Base-by-base conservation (phyloP, 2,113 vertebrate species). In the Macheiramphus alcinus region DNA sequence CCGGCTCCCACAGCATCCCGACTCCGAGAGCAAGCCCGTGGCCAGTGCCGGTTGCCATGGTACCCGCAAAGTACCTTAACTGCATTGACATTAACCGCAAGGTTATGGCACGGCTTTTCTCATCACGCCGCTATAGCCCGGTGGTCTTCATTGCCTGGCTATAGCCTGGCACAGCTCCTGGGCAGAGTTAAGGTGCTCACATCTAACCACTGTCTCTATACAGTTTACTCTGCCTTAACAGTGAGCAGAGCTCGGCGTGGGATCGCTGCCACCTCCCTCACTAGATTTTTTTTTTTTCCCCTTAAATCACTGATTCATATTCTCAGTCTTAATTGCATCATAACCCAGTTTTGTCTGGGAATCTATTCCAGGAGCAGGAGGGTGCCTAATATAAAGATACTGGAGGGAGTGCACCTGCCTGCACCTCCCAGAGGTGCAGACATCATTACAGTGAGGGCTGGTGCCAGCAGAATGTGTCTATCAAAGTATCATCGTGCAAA, bases 11-110 rank as follows among this genome's bases (percentile, higher is more conserved):
- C 65, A 80, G 74, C 62, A 86, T 79, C 75, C 29, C 3, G 2
- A 45, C 48, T 48, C 62, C 8, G 4, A 18, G 17, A 93, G 47
- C 31, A 9, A 68, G 50, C 56, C 16, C 0, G 52, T 91, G 88
- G 50, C 88, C 76, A 29, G 59, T 5, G 34, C 71, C 82, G 52
- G 93, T 91, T 91, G 78, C 88, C 42, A 78, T 91, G 93, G 88
- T 11, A 83, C 71, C 88, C 93, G 3, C 17, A 4, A 10, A 0
- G 11, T 29, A 29, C 80, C 62, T 90, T 29, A 17, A 50, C 86
- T 63, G 55, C 61, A 32, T 25, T 16, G 75, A 45, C 75, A 68
- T 63, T 3, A 76, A 27, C 75, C 22, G 2, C 38, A n/a, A 55
- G 71, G 43, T 52, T 31, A 50, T 10, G 7, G 9, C 48, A 3